A percentile compares a stretch with the other conserved stretches of the same genome.
Conservation (phyloP, 1,140 invertebrate genomes). For the Drosophila sechellia region DNA sequence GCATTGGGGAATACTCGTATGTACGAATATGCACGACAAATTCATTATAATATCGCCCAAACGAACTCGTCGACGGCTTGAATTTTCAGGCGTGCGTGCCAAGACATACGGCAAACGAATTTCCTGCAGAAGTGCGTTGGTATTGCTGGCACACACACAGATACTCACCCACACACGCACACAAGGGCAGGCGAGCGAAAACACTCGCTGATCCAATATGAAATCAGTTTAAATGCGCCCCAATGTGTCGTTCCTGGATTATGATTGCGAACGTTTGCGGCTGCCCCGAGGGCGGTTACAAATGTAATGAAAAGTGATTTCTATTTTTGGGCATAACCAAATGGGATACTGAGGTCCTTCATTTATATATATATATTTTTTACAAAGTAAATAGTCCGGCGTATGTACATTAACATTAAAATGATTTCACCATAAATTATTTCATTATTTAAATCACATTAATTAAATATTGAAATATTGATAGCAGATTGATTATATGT, state of each 20-base stretch:
- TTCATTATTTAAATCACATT: neutral
- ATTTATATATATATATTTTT: neutral
- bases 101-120: constrained; percentile 66
- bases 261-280: constrained; percentile 60
- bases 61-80: constrained; percentile 41
- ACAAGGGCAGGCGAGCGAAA: neutral
- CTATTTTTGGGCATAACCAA: neutral
- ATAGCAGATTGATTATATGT: neutral
- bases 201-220: constrained; percentile 59
- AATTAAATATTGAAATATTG: neutral
- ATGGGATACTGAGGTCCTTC: neutral
- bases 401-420: neutral
- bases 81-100: constrained; percentile 66
- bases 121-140: constrained; percentile 39
- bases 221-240: constrained; percentile 80
- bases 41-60: constrained; percentile 73
- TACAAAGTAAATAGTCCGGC: no score
- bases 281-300: constrained; percentile 30
- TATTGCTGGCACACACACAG: constrained; percentile 21
- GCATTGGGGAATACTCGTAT: constrained; percentile 28
- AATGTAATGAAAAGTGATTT: constrained; percentile 22
- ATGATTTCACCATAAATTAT: no score
- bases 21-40: constrained; percentile 64
- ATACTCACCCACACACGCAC: neutral
- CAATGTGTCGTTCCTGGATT: constrained; percentile 76